A percentile compares a stretch with the other conserved stretches of the same genome.
phyloP scores from a whole-genome alignment of 2,888 invertebrate species.

The Marasmarcha lunaedactyla region DNA sequence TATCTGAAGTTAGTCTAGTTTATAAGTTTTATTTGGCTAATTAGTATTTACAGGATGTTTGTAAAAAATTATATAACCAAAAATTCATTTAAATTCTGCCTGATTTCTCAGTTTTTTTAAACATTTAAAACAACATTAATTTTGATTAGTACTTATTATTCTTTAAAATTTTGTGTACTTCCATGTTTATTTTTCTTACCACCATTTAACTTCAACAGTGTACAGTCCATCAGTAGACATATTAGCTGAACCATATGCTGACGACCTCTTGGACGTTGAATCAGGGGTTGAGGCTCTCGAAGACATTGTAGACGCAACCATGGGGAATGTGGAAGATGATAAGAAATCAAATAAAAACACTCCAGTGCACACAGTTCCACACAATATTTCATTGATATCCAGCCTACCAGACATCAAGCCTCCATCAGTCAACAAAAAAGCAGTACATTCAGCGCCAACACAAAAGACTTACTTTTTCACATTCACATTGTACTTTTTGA shows the following conservation, averaged over 20 bases:
- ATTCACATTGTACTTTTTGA: constrained; percentile 46
- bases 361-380: constrained; percentile 19
- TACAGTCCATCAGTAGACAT: constrained; percentile 36
- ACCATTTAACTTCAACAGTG: constrained; percentile 23
- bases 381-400: constrained; percentile 18
- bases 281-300: constrained; percentile 65
- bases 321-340: not conserved
- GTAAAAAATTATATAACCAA: too few species aligned
- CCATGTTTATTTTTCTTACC: too few species aligned
- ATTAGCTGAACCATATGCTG: constrained; percentile 30
- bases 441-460: not conserved
- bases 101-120: too few species aligned
- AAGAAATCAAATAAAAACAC: not conserved
- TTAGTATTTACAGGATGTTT: too few species aligned
- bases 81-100: too few species aligned
- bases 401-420: not conserved
- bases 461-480: constrained; percentile 31
- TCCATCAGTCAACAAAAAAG: not conserved
- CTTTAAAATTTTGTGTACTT: too few species aligned
- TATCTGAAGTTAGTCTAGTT: too few species aligned
- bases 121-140: too few species aligned
- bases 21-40: too few species aligned
- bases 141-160: too few species aligned
- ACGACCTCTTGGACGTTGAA: constrained; percentile 56
- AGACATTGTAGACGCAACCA: constrained; percentile 39